Conservation (phyloP, 2,888 invertebrate species). For the Xylota sylvarum region DNA sequence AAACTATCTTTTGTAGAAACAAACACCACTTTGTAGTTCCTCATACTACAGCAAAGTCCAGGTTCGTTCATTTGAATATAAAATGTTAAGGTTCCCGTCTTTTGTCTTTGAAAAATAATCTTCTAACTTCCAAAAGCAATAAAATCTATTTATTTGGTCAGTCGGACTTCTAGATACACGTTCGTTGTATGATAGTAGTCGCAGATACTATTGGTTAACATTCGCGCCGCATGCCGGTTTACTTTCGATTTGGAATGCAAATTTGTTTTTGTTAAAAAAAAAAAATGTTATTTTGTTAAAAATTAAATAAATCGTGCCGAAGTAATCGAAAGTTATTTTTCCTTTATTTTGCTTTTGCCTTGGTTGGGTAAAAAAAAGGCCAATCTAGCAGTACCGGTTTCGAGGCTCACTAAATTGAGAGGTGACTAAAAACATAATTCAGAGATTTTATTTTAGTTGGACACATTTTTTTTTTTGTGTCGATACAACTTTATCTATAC, state of each 20-base stretch:
- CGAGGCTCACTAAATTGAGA: neutral
- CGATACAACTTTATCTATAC: neutral
- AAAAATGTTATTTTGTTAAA: constrained; percentile 4
- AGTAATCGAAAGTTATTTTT: constrained; percentile 40
- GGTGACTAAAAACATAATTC: neutral
- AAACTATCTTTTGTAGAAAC: neutral
- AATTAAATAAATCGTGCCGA: neutral
- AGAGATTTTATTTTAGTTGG: constrained; percentile 6
- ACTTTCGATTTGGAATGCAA: constrained; percentile 40
- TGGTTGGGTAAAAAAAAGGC: neutral
- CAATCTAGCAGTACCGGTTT: constrained; percentile 20
- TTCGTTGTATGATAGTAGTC: neutral
- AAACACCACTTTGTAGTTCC: neutral
- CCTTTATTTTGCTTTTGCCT: neutral
- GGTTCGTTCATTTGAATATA: constrained; percentile 1
- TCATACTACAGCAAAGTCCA: neutral
- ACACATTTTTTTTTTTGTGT: neutral
- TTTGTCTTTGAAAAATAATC: neutral
- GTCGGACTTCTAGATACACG: neutral
- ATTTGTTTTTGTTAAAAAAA: neutral
- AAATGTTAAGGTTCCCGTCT: neutral
- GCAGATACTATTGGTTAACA: neutral
- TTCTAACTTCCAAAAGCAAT: neutral
- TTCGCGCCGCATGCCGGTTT: constrained; percentile 5
- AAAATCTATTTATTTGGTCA: neutral